Percentiles rank a stretch among this genome's conserved stretches.
phyloP scores from a whole-genome alignment of 2,888 invertebrate genomes.

The Marronus borbonicus region DNA sequence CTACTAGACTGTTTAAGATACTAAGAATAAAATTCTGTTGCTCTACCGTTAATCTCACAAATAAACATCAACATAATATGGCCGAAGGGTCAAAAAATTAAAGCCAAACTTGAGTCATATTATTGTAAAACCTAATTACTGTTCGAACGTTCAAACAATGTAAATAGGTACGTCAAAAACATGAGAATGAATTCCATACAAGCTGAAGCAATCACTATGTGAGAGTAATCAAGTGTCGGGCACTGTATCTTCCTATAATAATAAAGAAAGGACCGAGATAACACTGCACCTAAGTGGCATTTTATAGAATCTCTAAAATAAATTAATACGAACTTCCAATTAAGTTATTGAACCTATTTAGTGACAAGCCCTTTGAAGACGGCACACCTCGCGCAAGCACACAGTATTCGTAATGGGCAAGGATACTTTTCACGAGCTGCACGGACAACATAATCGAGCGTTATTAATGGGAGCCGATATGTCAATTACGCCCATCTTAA shows the following conservation, averaged over 20 bases:
- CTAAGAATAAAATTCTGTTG: no score
- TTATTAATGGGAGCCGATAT: conserved; percentile 44
- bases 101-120: no score
- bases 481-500: conserved; percentile 36
- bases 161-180: no score
- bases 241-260: background rate
- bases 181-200: no score
- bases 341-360: conserved; percentile 46
- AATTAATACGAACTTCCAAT: conserved; percentile 36
- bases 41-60: no score
- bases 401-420: conserved; percentile 16
- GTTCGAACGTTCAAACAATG: no score
- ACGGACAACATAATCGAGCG: conserved; percentile 29
- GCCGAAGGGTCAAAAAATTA: no score
- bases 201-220: no score
- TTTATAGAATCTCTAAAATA: conserved; percentile 14
- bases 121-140: no score
- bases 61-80: no score
- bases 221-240: no score
- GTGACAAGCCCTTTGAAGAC: conserved; percentile 40
- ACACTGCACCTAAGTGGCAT: background rate
- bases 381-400: conserved; percentile 31
- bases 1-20: no score
- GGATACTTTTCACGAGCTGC: conserved; percentile 25
- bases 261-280: background rate